phyloP scores from a whole-genome alignment of 2,888 invertebrate species.

The Drosophila flavopinicola region DNA sequence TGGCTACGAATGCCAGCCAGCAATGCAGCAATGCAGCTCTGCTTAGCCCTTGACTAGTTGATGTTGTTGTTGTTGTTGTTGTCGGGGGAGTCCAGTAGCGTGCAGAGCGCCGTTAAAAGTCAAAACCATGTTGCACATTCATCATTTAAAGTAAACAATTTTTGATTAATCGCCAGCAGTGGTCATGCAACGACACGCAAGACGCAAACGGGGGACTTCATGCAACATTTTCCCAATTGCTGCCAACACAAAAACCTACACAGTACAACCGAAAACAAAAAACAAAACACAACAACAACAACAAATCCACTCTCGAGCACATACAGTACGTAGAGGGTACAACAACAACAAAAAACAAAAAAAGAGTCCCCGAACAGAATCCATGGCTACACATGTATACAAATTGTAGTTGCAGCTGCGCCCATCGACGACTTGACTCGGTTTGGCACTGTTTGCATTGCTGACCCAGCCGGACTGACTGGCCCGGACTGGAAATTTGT shows the following conservation, averaged over 20 bases:
- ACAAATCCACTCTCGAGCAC: conserved; percentile 56
- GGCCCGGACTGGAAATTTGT: conserved; percentile 63
- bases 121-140: conserved; percentile 77
- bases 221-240: conserved; percentile 77
- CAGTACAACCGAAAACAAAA: conserved; percentile 6
- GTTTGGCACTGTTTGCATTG: conserved; percentile 45
- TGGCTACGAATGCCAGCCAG: conserved; percentile 14
- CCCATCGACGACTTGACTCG: conserved; percentile 34
- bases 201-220: conserved; percentile 43
- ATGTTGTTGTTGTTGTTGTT: conserved; percentile 6
- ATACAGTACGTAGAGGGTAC: conserved; percentile 41
- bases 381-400: conserved; percentile 68
- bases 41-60: conserved; percentile 57
- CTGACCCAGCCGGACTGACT: conserved; percentile 17
- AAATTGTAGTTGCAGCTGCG: conserved; percentile 72
- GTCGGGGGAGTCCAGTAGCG: conserved; percentile 24
- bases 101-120: conserved; percentile 63
- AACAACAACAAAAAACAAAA: conserved; percentile 19
- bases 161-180: conserved; percentile 76
- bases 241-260: conserved; percentile 37
- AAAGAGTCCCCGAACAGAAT: conserved; percentile 52
- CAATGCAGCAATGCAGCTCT: conserved; percentile 47
- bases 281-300: conserved; percentile 15
- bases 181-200: conserved; percentile 26
- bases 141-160: conserved; percentile 80